Base-by-base conservation (phyloP, 2,888 invertebrate genomes). In the Acronicta leporina region DNA sequence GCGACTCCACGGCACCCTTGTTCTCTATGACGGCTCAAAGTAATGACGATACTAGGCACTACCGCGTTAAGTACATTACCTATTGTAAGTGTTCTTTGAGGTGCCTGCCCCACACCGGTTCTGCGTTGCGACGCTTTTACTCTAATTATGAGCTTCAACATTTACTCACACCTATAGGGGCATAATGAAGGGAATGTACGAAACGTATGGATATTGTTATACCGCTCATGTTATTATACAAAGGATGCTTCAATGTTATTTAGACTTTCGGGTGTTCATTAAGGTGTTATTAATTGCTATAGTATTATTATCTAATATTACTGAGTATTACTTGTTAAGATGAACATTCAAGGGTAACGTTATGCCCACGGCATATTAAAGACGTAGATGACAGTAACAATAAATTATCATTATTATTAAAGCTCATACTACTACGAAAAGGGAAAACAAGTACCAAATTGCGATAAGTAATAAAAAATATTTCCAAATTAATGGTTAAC, bases 81-180 rank as follows among this genome's bases (percentile, higher is more conserved):
- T 91, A 93, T 93, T 94, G 92, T 92, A 90, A 91, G 91, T 88
- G 91, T 92, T 89, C 92, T 91, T 87, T 89, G 89, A 92, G 91
- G 88, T 84, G 85, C 83, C 86, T 88, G 83, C 87, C 81, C 80
- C 85, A 84, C 89, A 87, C 62, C 52, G 83, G 48, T 51, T 44
- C 45, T 80, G 84, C 78, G 82, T 85, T 84, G 84, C 75, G 80
- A 86, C 86, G 91, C 92, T 91, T 87, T 89, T 85, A 91, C 92
- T 88, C 90, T 92, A 93, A 94, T 93, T 92, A 92, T 89, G 87
- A 89, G 81, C 82, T 77, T 78, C 71, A 73, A 77, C 81, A 83
- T 79, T 80, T 81, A 80, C 76, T 77, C 77, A 72, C 81, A 76
- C 76, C 77, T 69, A 57, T 51, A 51, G 44, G 7, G n/a, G 52